These are phyloP conservation scores for Heliangelus exortis DNA, from an alignment of 2,797 vertebrate genomes.

Conservation along the genomic window DNA sequence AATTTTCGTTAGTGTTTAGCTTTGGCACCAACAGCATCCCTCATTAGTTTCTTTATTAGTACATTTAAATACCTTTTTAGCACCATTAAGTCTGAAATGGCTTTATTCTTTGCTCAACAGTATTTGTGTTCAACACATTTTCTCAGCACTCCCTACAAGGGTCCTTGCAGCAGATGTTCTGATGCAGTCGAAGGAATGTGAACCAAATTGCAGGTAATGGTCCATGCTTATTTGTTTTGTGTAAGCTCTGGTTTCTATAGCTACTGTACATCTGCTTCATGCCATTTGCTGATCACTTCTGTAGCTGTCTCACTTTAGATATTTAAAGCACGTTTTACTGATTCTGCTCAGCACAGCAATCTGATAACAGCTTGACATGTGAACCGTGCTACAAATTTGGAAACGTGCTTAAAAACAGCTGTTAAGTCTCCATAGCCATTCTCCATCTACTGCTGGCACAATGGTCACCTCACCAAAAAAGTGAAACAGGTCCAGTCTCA, in stretches of 20 bases:
- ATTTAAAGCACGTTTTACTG: constrained; percentile 35
- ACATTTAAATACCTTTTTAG: constrained; percentile 58
- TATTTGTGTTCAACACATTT: constrained; percentile 49
- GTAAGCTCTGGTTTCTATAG: constrained; percentile 62
- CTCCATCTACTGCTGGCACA: neutral
- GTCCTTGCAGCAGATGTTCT: constrained; percentile 42
- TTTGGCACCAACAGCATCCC: constrained; percentile 36
- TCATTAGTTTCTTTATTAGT: constrained; percentile 69
- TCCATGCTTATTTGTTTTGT: constrained; percentile 66
- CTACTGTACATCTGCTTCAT: constrained; percentile 59
- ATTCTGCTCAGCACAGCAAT: constrained; percentile 31
- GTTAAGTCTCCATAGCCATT: neutral
- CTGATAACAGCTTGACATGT: neutral
- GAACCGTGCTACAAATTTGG: constrained; percentile 25
- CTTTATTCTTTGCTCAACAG: constrained; percentile 53
- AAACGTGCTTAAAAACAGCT: constrained; percentile 18
- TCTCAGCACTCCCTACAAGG: constrained; percentile 28
- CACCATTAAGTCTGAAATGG: constrained; percentile 56
- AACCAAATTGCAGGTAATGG: constrained; percentile 68
- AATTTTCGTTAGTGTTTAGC: constrained; percentile 41
- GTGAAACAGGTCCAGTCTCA: neutral
- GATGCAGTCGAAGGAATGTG: constrained; percentile 23
- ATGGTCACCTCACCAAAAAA: neutral
- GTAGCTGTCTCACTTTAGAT: constrained; percentile 30
- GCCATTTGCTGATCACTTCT: constrained; percentile 58